Conservation (phyloP, 1,140 invertebrate species). For the Goniozus legneri region DNA sequence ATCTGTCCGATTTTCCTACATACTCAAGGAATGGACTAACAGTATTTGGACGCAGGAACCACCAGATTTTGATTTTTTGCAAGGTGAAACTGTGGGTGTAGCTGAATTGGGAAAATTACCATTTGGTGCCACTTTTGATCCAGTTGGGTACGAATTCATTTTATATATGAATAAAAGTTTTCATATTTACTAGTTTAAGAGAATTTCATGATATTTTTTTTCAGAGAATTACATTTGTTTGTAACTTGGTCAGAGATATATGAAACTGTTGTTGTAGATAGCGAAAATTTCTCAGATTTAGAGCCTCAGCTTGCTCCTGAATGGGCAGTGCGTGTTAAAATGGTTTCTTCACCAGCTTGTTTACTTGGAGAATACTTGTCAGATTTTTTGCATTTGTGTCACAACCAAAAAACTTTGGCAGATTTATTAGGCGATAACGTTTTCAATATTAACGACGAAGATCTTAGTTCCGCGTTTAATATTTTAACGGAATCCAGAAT, state of each 20-base stretch:
- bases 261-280: conserved; percentile 85
- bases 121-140: conserved; percentile 81
- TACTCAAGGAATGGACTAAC: conserved; percentile 68
- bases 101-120: conserved; percentile 66
- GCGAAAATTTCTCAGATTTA: conserved; percentile 82
- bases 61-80: conserved; percentile 69
- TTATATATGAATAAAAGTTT: conserved; percentile 4
- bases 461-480: conserved; percentile 52
- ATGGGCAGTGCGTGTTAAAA: conserved; percentile 68
- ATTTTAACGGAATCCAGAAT: conserved; percentile 59
- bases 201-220: conserved; percentile 25
- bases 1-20: conserved; percentile 80
- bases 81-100: conserved; percentile 59
- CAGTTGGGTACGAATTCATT: conserved; percentile 58
- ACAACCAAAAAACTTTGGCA: conserved; percentile 50
- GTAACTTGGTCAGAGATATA: conserved; percentile 85
- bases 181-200: neutral
- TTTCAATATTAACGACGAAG: conserved; percentile 32
- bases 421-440: conserved; percentile 60
- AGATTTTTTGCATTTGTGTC: conserved; percentile 57
- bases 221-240: conserved; percentile 73
- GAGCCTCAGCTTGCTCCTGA: conserved; percentile 79
- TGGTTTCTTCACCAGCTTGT: conserved; percentile 60
- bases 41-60: conserved; percentile 66
- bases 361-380: conserved; percentile 64